These are phyloP conservation scores for Phaethon lepturus DNA, from an alignment of 2,113 vertebrate species.

Conservation along the genomic window DNA sequence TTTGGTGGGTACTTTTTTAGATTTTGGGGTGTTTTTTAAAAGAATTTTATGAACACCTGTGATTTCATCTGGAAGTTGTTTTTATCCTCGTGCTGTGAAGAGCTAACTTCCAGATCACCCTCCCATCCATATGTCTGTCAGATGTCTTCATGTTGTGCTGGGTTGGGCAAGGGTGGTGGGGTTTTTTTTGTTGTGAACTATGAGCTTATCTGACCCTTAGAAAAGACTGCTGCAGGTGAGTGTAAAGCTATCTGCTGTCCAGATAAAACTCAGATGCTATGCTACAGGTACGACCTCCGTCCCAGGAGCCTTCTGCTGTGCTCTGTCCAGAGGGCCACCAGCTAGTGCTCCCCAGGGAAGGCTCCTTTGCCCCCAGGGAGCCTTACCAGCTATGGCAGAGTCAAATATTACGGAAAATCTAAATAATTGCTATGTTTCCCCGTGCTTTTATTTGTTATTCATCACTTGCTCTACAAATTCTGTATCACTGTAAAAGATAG, in stretches of 20 bases:
- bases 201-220: background rate
- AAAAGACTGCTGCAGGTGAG: background rate
- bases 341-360: background rate
- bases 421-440: background rate
- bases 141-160: background rate
- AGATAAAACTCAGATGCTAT: background rate
- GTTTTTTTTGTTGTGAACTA: background rate
- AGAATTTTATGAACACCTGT: conserved; percentile 13
- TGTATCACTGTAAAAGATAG: background rate
- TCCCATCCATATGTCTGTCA: background rate
- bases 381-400: background rate
- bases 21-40: background rate
- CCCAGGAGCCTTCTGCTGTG: background rate
- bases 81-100: background rate
- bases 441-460: background rate
- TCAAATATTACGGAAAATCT: background rate
- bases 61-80: conserved; percentile 56
- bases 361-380: background rate
- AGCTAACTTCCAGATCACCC: conserved; percentile 40
- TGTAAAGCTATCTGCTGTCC: background rate
- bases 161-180: background rate
- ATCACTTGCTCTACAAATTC: background rate
- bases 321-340: background rate
- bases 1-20: background rate
- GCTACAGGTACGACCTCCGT: background rate